Evolutionary conservation across 2,888 invertebrate genomes (phyloP).

Genomic region (Nesidiocoris tenuis): DNA sequence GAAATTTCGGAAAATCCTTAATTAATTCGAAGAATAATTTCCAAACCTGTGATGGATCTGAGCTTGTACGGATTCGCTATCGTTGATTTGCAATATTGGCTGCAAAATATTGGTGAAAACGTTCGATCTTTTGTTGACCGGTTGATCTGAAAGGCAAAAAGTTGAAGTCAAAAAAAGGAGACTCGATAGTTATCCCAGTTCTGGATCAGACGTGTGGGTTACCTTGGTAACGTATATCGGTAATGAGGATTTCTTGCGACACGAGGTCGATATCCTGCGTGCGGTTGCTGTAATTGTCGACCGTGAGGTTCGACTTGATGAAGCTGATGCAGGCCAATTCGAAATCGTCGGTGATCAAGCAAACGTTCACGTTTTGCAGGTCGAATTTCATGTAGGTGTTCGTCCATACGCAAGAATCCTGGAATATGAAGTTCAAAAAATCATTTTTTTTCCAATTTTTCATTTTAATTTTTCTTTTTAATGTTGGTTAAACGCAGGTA

Average conservation of each 20-base stretch:
- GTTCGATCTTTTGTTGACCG: conserved; percentile 73
- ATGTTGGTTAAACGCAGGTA: too few relatives aligned
- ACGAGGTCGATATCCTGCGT: conserved; percentile 90
- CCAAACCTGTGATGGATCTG: conserved; percentile 67
- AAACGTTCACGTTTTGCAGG: conserved; percentile 81
- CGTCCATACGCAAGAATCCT: conserved; percentile 63
- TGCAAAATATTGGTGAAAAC: conserved; percentile 86
- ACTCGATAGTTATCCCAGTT: too few relatives aligned
- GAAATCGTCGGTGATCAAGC: conserved; percentile 59
- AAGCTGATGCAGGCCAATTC: conserved; percentile 84
- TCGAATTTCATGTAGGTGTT: conserved; percentile 78
- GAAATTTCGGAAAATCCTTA: too few relatives aligned
- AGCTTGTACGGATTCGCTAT: conserved; percentile 66
- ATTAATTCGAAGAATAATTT: too few relatives aligned
- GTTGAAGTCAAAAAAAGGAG: not conserved
- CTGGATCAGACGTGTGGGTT: conserved; percentile 27
- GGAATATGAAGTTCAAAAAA: too few relatives aligned
- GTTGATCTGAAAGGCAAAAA: conserved; percentile 54
- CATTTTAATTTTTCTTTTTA: too few relatives aligned
- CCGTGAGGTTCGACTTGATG: conserved; percentile 80
- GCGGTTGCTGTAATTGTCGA: conserved; percentile 83
- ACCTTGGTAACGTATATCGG: conserved; percentile 70
- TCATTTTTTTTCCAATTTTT: too few relatives aligned
- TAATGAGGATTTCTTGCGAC: conserved; percentile 82
- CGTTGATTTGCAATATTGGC: conserved; percentile 63